These are phyloP conservation scores for Otis tarda DNA, from an alignment of 2,113 vertebrate species.

Conservation along the genomic window DNA sequence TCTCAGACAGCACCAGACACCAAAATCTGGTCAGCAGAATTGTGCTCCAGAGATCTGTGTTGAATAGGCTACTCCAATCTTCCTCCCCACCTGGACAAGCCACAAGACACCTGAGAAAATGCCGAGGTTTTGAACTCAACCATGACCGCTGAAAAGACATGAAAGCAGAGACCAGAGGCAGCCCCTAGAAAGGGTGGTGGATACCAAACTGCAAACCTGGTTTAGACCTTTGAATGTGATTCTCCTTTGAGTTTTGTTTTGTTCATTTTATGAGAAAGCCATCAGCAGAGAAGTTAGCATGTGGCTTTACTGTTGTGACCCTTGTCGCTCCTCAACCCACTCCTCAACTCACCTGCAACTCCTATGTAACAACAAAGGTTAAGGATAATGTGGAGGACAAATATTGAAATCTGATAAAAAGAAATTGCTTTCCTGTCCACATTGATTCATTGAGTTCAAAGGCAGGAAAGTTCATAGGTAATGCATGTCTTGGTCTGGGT, in stretches of 20 bases:
- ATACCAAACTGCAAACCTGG: too few relatives aligned
- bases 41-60: not conserved
- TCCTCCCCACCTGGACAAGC: not conserved
- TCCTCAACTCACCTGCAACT: not conserved
- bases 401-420: not conserved
- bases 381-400: not conserved
- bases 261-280: not conserved
- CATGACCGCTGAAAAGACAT: not conserved
- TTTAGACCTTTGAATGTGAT: fast-evolving
- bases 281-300: not conserved
- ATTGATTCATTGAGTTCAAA: not conserved
- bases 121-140: not conserved
- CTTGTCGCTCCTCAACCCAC: not conserved
- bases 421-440: not conserved
- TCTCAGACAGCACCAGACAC: not conserved
- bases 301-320: not conserved
- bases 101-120: not conserved
- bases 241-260: not conserved
- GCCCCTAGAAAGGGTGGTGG: not conserved
- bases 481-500: not conserved
- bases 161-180: not conserved
- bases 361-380: not conserved
- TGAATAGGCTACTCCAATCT: not conserved
- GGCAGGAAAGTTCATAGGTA: not conserved
- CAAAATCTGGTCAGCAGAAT: not conserved